Conservation (phyloP, 2,797 vertebrate species). For the Tragelaphus eurycerus region DNA sequence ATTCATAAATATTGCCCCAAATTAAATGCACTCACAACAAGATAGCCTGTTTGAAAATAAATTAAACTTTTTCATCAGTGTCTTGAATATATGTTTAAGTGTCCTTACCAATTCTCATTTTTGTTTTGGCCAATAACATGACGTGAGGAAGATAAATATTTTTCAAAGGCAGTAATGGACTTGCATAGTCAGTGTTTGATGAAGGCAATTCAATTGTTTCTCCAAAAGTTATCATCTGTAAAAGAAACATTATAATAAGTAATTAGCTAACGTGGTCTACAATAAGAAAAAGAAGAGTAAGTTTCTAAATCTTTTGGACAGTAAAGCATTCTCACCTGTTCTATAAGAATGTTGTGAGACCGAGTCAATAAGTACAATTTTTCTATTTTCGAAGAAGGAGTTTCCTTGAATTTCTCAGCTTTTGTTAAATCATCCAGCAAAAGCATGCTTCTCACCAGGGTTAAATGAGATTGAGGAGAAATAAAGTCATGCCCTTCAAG, state of each 20-base stretch:
- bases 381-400: constrained; percentile 69
- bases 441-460: constrained; percentile 82
- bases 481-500: constrained; percentile 80
- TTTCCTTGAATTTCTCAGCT: constrained; percentile 65
- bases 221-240: constrained; percentile 87
- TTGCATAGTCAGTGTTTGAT: constrained; percentile 79
- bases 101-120: constrained; percentile 89
- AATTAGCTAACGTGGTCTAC: neutral
- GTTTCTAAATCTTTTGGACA: neutral
- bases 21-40: neutral
- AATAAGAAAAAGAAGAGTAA: neutral
- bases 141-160: constrained; percentile 93
- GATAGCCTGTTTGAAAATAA: neutral
- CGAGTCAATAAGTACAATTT: constrained; percentile 74
- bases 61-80: neutral
- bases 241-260: neutral
- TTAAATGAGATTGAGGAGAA: constrained; percentile 81
- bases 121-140: constrained; percentile 87
- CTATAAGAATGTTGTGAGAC: constrained; percentile 81
- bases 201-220: constrained; percentile 80
- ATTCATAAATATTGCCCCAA: neutral
- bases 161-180: constrained; percentile 77
- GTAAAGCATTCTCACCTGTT: constrained; percentile 79
- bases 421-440: constrained; percentile 83
- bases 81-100: neutral